Percentiles rank a stretch among this genome's conserved stretches.
Evolutionary conservation across 2,113 vertebrate genomes (phyloP).

Genomic region (Scomber japonicus): DNA sequence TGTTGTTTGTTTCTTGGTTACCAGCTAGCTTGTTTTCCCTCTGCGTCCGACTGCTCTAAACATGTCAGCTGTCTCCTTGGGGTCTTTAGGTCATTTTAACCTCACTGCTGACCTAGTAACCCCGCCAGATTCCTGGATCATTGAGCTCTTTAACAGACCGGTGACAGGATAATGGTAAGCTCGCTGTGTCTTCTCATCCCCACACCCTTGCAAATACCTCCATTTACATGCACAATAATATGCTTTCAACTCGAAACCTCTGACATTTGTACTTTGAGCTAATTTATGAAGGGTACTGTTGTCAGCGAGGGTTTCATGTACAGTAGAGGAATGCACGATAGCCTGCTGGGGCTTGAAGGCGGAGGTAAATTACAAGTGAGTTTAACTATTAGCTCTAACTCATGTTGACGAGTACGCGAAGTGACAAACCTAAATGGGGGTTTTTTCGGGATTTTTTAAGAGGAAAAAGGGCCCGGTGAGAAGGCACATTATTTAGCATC

Average conservation of each 20-base stretch:
- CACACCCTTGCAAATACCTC: slow-evolving; percentile 50
- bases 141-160: slow-evolving; percentile 53
- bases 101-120: slow-evolving; percentile 48
- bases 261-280: slow-evolving; percentile 45
- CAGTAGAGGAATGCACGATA: slow-evolving; percentile 64
- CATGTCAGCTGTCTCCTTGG: slow-evolving; percentile 61
- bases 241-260: slow-evolving; percentile 41
- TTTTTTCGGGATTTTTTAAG: slow-evolving; percentile 34
- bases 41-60: slow-evolving; percentile 61
- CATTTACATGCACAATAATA: slow-evolving; percentile 49
- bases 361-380: slow-evolving; percentile 56
- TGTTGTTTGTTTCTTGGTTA: background rate
- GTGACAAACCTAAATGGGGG: slow-evolving; percentile 44
- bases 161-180: slow-evolving; percentile 66
- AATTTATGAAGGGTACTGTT: slow-evolving; percentile 65
- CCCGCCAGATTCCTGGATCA: slow-evolving; percentile 17
- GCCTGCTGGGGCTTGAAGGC: slow-evolving; percentile 64
- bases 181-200: slow-evolving; percentile 32
- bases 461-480: slow-evolving; percentile 19
- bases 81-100: slow-evolving; percentile 48
- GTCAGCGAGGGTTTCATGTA: slow-evolving; percentile 42
- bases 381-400: slow-evolving; percentile 68
- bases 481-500: slow-evolving; percentile 48
- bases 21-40: slow-evolving; percentile 26
- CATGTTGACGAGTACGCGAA: slow-evolving; percentile 43